A percentile compares a stretch with the other conserved stretches of the same genome.
phyloP scores from a whole-genome alignment of 2,888 invertebrate genomes.

The Augiades crinisus region DNA sequence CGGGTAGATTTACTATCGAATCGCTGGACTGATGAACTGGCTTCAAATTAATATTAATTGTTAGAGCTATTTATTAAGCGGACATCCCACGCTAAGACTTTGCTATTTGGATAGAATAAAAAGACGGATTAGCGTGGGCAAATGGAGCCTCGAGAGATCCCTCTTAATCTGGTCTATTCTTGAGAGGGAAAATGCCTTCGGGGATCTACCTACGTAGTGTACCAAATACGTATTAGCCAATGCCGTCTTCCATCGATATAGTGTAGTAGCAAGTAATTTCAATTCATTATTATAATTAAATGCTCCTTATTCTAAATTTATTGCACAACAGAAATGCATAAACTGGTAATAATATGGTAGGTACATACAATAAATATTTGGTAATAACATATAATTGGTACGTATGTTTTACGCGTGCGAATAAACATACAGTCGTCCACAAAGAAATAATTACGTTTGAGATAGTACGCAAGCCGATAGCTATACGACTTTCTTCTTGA shows the following conservation, averaged over 20 bases:
- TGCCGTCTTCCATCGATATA: neutral
- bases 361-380: too few species aligned
- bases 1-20: neutral
- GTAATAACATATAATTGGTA: neutral
- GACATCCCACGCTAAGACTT: too few species aligned
- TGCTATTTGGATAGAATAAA: too few species aligned
- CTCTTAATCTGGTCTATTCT: too few species aligned
- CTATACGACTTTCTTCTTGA: slow-evolving; percentile 8
- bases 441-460: neutral
- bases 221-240: neutral
- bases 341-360: neutral
- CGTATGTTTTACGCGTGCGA: neutral
- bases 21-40: neutral
- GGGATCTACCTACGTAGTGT: too few species aligned
- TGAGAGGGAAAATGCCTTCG: too few species aligned
- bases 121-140: too few species aligned
- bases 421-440: slow-evolving; percentile 5
- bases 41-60: neutral
- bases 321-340: neutral
- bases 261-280: neutral
- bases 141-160: too few species aligned
- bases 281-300: neutral
- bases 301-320: neutral
- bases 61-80: too few species aligned
- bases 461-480: neutral